phyloP scores from a whole-genome alignment of 2,888 invertebrate species.

The Petrolisthes cinctipes region DNA sequence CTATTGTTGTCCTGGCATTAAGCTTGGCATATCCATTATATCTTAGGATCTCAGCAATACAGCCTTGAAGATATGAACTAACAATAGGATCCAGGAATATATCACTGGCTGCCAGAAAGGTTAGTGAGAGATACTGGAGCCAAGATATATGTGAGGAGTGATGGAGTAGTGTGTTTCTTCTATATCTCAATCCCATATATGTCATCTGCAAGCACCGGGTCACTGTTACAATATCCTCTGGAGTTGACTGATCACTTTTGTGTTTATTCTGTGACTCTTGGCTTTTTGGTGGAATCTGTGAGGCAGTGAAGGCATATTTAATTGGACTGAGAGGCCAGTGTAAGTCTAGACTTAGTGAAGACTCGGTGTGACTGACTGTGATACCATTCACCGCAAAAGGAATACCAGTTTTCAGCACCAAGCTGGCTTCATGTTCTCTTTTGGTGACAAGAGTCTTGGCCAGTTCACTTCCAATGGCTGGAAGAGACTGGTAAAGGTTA shows the following conservation, averaged over 20 bases:
- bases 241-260: conserved; percentile 42
- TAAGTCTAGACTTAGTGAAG: conserved; percentile 36
- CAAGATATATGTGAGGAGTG: conserved; percentile 33
- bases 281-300: not conserved
- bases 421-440: conserved; percentile 46
- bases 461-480: conserved; percentile 43
- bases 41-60: conserved; percentile 44
- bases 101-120: conserved; percentile 61
- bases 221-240: conserved; percentile 52
- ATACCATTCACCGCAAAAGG: conserved; percentile 56
- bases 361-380: conserved; percentile 43
- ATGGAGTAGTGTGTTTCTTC: conserved; percentile 30
- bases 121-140: conserved; percentile 58
- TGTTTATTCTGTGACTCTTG: not conserved
- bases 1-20: conserved; percentile 14
- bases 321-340: conserved; percentile 59
- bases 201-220: conserved; percentile 58
- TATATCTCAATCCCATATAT: conserved; percentile 51
- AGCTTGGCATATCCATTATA: conserved; percentile 52
- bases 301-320: conserved; percentile 37
- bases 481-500: conserved; percentile 19
- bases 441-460: conserved; percentile 33
- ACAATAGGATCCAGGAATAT: conserved; percentile 62
- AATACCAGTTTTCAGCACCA: conserved; percentile 43
- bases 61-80: conserved; percentile 61